phyloP scores from a whole-genome alignment of 2,888 invertebrate species.

The Rotaria sp. region DNA sequence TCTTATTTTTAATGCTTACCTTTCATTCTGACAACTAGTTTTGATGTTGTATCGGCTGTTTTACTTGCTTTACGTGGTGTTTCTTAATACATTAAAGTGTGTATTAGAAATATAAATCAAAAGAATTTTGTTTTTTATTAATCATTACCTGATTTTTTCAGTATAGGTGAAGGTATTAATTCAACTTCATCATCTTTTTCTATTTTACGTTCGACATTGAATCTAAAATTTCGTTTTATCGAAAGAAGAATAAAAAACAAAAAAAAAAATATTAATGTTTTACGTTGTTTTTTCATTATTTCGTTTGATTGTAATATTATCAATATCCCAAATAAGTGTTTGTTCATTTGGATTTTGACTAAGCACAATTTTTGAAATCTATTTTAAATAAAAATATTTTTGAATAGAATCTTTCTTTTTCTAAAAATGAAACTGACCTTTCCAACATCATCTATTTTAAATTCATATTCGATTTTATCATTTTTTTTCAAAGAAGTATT shows the following conservation, averaged over 20 bases:
- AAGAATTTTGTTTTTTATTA: too few species aligned
- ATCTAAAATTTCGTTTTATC: not conserved
- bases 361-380: not conserved
- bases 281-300: not conserved
- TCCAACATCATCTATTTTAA: not conserved
- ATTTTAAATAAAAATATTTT: not conserved
- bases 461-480: not conserved
- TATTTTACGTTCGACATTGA: not conserved
- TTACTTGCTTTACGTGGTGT: not conserved
- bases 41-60: not conserved
- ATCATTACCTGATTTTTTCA: not conserved
- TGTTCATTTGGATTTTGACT: not conserved
- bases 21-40: not conserved
- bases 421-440: not conserved
- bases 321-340: not conserved
- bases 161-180: not conserved
- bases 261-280: not conserved
- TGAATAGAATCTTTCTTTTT: not conserved
- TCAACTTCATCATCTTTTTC: not conserved
- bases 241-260: not conserved
- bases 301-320: not conserved
- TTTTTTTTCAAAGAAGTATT: not conserved
- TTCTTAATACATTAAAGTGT: not conserved
- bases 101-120: not conserved
- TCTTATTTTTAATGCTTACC: not conserved